Evolutionary conservation across 2,113 vertebrate genomes (phyloP).

Genomic region (Bubalus kerabau): DNA sequence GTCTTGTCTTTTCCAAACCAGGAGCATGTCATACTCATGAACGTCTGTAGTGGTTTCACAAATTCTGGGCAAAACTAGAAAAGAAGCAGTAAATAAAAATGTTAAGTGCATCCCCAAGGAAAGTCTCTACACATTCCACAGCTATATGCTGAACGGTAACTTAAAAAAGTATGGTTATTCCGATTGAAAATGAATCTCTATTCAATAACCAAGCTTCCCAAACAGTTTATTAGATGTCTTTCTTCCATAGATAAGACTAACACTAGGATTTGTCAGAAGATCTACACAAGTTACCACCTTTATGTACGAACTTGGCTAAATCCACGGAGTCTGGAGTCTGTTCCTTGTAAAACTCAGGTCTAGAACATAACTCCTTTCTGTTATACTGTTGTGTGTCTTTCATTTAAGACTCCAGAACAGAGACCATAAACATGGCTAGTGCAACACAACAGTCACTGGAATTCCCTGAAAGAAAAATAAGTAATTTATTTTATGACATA

Average conservation of each 20-base stretch:
- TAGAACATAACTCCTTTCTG: not conserved
- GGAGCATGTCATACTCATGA: slow-evolving; percentile 53
- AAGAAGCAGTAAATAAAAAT: slow-evolving; percentile 76
- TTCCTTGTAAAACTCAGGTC: slow-evolving; percentile 49
- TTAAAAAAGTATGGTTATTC: slow-evolving; percentile 58
- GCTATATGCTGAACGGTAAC: slow-evolving; percentile 65
- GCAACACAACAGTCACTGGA: slow-evolving; percentile 66
- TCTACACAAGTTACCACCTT: slow-evolving; percentile 52
- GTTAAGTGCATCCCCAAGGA: slow-evolving; percentile 77
- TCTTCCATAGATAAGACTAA: slow-evolving; percentile 66
- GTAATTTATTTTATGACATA: slow-evolving; percentile 41
- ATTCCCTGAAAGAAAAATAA: slow-evolving; percentile 55
- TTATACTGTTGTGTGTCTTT: slow-evolving; percentile 51
- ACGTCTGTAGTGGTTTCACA: slow-evolving; percentile 70
- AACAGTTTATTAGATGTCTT: slow-evolving; percentile 38
- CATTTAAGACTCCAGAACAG: slow-evolving; percentile 51
- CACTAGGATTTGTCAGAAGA: slow-evolving; percentile 57
- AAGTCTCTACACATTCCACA: slow-evolving; percentile 63
- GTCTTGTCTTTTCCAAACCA: slow-evolving; percentile 51
- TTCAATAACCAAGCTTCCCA: slow-evolving; percentile 65
- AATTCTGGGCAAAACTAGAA: slow-evolving; percentile 71
- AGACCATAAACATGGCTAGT: slow-evolving; percentile 65
- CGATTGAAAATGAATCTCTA: slow-evolving; percentile 69
- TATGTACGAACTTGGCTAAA: slow-evolving; percentile 47
- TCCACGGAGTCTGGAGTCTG: slow-evolving; percentile 47